Conservation (phyloP, 2,888 invertebrate species). For the Euplagia quadripunctaria region DNA sequence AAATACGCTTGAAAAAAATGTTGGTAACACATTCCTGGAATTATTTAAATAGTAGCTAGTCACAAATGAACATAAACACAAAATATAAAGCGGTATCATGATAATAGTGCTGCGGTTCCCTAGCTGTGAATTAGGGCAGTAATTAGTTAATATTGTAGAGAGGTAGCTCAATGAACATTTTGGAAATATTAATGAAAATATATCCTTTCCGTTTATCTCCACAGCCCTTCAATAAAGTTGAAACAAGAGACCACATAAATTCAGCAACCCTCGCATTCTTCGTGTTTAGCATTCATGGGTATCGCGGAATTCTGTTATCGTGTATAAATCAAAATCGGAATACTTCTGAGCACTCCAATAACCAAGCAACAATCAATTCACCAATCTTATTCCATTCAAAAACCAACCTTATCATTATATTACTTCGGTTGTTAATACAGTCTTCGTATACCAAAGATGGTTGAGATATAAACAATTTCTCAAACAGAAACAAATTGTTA, state of each 20-base stretch:
- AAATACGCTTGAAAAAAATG: conserved; percentile 19
- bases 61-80: no score
- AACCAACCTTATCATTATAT: conserved; percentile 21
- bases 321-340: conserved; percentile 60
- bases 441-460: conserved; percentile 27
- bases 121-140: no score
- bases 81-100: no score
- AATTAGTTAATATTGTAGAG: neutral
- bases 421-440: conserved; percentile 21
- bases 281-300: conserved; percentile 49
- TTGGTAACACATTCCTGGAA: neutral
- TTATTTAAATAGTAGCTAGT: no score
- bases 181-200: neutral
- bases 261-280: conserved; percentile 38
- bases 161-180: neutral
- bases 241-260: conserved; percentile 54
- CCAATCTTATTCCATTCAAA: conserved; percentile 26
- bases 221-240: conserved; percentile 36
- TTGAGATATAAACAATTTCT: conserved; percentile 69
- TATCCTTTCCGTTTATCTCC: conserved; percentile 23
- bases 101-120: no score
- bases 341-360: conserved; percentile 46
- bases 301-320: conserved; percentile 57
- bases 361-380: conserved; percentile 22
- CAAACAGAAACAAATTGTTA: conserved; percentile 70